phyloP scores from a whole-genome alignment of 2,797 vertebrate genomes.

The Podarcis lilfordi region DNA sequence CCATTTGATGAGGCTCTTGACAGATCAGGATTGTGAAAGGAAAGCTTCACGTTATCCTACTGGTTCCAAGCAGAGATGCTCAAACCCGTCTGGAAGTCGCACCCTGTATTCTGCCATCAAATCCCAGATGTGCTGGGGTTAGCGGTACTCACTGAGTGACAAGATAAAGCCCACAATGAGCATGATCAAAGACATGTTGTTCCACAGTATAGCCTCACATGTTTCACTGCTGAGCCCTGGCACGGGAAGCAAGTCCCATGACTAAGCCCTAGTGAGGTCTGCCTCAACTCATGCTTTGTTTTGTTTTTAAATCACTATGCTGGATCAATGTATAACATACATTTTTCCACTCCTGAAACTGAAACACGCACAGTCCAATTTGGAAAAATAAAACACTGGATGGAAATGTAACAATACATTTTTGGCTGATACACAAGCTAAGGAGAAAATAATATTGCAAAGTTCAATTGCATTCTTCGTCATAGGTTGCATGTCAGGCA shows the following conservation, averaged over 20 bases:
- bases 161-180: background rate
- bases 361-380: background rate
- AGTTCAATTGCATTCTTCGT: background rate
- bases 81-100: background rate
- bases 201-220: background rate
- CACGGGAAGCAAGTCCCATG: background rate
- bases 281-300: background rate
- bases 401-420: background rate
- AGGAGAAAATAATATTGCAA: constrained; percentile 6
- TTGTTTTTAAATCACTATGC: background rate
- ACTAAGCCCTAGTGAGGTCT: background rate
- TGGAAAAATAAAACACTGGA: background rate
- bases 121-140: background rate
- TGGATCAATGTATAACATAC: background rate
- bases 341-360: background rate
- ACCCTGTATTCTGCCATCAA: background rate
- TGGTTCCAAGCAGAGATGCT: background rate
- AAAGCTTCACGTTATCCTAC: fast-evolving
- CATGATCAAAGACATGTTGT: background rate
- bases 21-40: background rate
- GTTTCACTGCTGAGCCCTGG: background rate
- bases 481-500: constrained; percentile 7
- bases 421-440: background rate
- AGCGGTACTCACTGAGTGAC: background rate
- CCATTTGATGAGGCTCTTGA: background rate